Base-by-base conservation (phyloP, 1,140 invertebrate genomes). In the Caerostris darwini region DNA sequence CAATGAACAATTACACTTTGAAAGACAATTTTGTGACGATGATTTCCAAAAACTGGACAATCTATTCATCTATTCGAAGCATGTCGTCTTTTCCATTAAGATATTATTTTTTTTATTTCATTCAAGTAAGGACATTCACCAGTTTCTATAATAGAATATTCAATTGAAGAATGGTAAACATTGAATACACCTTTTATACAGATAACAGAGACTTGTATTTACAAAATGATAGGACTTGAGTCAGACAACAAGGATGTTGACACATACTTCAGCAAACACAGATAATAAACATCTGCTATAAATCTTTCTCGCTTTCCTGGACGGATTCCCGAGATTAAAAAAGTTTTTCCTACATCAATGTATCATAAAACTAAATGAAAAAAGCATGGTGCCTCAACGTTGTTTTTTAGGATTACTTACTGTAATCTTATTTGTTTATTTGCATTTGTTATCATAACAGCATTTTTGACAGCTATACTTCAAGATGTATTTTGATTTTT, bases 161-260 rank as follows among this genome's bases (percentile, higher is more conserved):
- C 71, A 53, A 77, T 77, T 12, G 19, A 77, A 19, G 5, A 14
- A 2, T 58, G 57, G 7, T 17, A 56, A 83, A 83, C n/a, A 10
- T 19, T 54, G 82, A 56, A 34, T 57, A n/a, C 19, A 57, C 82
- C 17, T 57, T 83, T 83, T 83, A 12, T 54, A 17, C 56, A 50
- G 71, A 50, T 19, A 58, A 19, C 57, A 34, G 82, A 83, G 56
- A 83, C 8, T 7, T 57, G 19, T 83, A 54, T 83, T 83, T 83
- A 83, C 17, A 83, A 83, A 83, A 58, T 83, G 82, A 83, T 83
- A 83, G 14, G 19, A 14, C 50, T 81, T 10, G 50, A 34, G 50
- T 50, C 50, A 81, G 19, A 81, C 71, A 81, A 83, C 82, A 34
- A 83, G 82, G 82, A 56, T 83, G 56, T 83, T 83, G 53, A 83